A percentile compares a stretch with the other conserved stretches of the same genome.
Conservation (phyloP, 2,888 invertebrate genomes). For the Mimachlamys varia region DNA sequence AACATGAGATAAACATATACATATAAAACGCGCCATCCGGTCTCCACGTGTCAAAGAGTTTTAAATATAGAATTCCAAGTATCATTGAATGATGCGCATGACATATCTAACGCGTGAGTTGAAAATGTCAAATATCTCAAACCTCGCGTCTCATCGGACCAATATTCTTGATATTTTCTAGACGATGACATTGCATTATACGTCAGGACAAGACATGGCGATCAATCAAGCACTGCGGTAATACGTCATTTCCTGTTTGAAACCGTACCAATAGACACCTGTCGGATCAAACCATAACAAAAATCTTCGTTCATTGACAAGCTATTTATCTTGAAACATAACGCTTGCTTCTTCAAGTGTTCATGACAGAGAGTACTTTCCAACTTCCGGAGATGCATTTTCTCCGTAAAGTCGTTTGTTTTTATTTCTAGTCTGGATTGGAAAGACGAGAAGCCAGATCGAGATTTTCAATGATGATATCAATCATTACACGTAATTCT, state of each 20-base stretch:
- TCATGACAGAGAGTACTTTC: neutral
- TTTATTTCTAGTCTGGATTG: neutral
- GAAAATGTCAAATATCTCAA: too few relatives aligned
- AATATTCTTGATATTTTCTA: too few relatives aligned
- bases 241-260: neutral
- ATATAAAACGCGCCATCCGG: too few relatives aligned
- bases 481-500: neutral
- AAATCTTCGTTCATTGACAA: neutral
- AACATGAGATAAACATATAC: too few relatives aligned
- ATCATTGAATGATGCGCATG: too few relatives aligned
- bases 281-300: neutral
- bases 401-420: neutral
- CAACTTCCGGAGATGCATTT: neutral
- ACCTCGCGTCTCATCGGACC: too few relatives aligned
- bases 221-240: neutral
- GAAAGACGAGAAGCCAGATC: neutral
- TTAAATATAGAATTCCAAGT: too few relatives aligned
- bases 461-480: slow-evolving; percentile 6
- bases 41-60: too few relatives aligned
- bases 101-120: too few relatives aligned
- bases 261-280: neutral
- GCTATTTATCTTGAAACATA: neutral
- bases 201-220: neutral
- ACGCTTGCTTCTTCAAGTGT: neutral
- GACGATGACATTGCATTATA: too few relatives aligned